phyloP scores from a whole-genome alignment of 2,888 invertebrate species.

The Thecophora atra region DNA sequence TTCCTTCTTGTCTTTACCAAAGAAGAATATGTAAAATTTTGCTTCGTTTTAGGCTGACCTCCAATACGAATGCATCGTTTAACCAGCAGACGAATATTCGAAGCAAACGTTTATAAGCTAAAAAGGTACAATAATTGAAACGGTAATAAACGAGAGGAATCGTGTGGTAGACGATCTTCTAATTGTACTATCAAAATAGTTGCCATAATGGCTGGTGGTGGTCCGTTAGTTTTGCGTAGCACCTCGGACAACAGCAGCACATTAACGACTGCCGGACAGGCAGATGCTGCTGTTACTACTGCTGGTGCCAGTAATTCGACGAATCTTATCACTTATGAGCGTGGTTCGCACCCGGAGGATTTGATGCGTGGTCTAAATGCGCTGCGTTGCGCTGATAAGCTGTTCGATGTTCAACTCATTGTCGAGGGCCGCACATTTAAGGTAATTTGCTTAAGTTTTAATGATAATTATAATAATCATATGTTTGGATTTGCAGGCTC shows the following conservation, averaged over 20 bases:
- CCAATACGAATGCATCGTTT: constrained; percentile 5
- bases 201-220: constrained; percentile 46
- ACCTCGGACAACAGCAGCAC: constrained; percentile 42
- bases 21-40: constrained; percentile 13
- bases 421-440: constrained; percentile 73
- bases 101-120: constrained; percentile 15
- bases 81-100: neutral
- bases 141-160: constrained; percentile 1
- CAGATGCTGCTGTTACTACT: constrained; percentile 25
- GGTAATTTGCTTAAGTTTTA: constrained; percentile 54
- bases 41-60: constrained; percentile 13
- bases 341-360: constrained; percentile 47
- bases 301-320: constrained; percentile 40
- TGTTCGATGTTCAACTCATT: constrained; percentile 75
- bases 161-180: neutral
- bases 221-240: constrained; percentile 44
- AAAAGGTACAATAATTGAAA: constrained; percentile 5
- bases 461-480: neutral
- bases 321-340: constrained; percentile 43
- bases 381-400: constrained; percentile 70
- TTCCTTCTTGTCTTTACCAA: too few species aligned
- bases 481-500: constrained; percentile 67
- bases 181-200: neutral
- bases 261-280: constrained; percentile 5
- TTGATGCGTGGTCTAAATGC: constrained; percentile 69